A percentile compares a stretch with the other conserved stretches of the same genome.
Evolutionary conservation across 2,113 vertebrate species (phyloP).

Genomic region (Channa maculata): DNA sequence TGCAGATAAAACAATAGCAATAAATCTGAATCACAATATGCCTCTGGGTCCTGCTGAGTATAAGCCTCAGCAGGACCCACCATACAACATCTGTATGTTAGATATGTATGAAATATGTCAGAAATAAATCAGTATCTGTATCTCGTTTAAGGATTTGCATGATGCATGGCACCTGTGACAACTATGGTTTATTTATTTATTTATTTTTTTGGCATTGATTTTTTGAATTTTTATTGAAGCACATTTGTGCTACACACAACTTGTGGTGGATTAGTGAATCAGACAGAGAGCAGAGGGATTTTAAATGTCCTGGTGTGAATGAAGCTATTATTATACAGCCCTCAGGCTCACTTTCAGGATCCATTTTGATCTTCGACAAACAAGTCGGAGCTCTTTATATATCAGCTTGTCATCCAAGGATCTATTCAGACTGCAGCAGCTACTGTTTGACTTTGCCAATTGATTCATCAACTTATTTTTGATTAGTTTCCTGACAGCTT

Average conservation of each 20-base stretch:
- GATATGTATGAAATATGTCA: background rate
- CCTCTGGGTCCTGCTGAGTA: too few relatives aligned
- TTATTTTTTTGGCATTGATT: background rate
- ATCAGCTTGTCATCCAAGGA: conserved; percentile 53
- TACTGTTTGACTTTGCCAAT: conserved; percentile 58
- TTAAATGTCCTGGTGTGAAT: conserved; percentile 66
- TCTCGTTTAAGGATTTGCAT: background rate
- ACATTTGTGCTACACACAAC: background rate
- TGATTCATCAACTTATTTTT: conserved; percentile 71
- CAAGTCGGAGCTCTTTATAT: conserved; percentile 54
- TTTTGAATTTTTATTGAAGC: background rate
- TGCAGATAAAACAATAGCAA: background rate
- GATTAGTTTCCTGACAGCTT: conserved; percentile 68
- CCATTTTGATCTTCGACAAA: conserved; percentile 67
- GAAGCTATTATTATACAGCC: conserved; percentile 61
- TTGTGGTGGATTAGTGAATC: conserved; percentile 47
- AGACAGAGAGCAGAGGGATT: conserved; percentile 43
- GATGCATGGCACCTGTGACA: too few relatives aligned
- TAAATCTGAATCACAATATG: background rate
- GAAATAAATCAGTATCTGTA: background rate
- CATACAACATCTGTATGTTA: background rate
- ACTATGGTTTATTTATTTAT: too few relatives aligned
- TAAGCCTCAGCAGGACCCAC: too few relatives aligned
- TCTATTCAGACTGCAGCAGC: conserved; percentile 35
- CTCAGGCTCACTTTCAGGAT: conserved; percentile 64